Percentiles rank a stretch among this genome's conserved stretches.
These are phyloP conservation scores for Drosophila leontia DNA, from an alignment of 1,140 invertebrate species.

Conservation along the genomic window DNA sequence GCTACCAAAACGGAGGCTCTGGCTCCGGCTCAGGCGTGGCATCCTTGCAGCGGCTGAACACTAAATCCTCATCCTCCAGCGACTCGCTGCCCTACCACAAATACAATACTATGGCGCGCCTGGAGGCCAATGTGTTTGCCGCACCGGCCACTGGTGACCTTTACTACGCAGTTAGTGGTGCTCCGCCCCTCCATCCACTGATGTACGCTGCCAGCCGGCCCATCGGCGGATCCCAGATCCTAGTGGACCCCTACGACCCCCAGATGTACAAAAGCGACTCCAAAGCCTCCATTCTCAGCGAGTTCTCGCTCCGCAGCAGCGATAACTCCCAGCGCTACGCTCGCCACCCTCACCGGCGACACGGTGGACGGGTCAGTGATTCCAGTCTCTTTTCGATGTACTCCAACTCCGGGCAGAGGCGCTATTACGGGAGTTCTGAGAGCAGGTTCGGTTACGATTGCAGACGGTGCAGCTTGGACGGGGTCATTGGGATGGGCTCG, in stretches of 20 bases:
- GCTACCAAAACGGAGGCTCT: constrained; percentile 59
- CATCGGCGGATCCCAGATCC: constrained; percentile 79
- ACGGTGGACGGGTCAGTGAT: constrained; percentile 62
- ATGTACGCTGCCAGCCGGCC: constrained; percentile 79
- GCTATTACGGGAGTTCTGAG: constrained; percentile 84
- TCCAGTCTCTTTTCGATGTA: constrained; percentile 72
- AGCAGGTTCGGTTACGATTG: constrained; percentile 82
- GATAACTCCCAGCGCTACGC: constrained; percentile 77
- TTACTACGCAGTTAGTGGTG: constrained; percentile 63
- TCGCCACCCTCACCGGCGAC: constrained; percentile 56
- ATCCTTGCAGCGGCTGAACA: constrained; percentile 71
- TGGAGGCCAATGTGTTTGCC: constrained; percentile 69
- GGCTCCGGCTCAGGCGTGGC: constrained; percentile 15
- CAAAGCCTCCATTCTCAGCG: constrained; percentile 78
- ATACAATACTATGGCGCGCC: constrained; percentile 73
- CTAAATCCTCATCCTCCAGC: constrained; percentile 84
- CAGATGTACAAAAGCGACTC: constrained; percentile 84
- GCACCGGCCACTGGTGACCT: constrained; percentile 54
- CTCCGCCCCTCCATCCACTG: constrained; percentile 58
- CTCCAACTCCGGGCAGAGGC: constrained; percentile 59
- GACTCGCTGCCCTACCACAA: constrained; percentile 81
- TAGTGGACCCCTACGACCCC: constrained; percentile 71
- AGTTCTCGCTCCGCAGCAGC: constrained; percentile 80
- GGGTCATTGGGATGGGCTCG: constrained; percentile 45
- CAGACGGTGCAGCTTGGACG: constrained; percentile 79